Conservation (phyloP, 2,113 vertebrate species). For the Nesogale talazaci region DNA sequence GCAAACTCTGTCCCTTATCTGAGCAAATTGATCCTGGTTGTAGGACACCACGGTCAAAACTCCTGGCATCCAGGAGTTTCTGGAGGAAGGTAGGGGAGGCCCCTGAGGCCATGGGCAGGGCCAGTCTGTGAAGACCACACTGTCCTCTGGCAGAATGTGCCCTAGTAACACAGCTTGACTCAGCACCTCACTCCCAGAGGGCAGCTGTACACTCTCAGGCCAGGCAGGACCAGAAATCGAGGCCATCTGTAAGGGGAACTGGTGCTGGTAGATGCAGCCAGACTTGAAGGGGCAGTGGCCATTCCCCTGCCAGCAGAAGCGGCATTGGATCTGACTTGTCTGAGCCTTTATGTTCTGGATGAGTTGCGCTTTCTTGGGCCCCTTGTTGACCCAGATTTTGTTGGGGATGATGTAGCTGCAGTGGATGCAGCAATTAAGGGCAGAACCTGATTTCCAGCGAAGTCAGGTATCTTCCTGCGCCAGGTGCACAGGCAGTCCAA, state of each 20-base stretch:
- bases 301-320: slow-evolving; percentile 84
- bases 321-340: slow-evolving; percentile 91
- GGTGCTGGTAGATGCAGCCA: too few species aligned
- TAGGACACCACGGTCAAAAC: neutral
- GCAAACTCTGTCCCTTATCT: neutral
- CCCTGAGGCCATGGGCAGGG: slow-evolving; percentile 24
- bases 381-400: too few species aligned
- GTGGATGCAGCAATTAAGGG: slow-evolving; percentile 91
- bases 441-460: slow-evolving; percentile 88
- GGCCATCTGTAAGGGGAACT: slow-evolving; percentile 71
- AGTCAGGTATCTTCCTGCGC: slow-evolving; percentile 87
- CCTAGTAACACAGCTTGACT: neutral
- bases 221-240: neutral
- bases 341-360: slow-evolving; percentile 89
- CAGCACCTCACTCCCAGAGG: neutral
- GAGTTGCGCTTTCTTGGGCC: slow-evolving; percentile 87
- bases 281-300: too few species aligned
- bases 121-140: neutral
- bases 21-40: neutral
- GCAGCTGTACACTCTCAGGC: neutral
- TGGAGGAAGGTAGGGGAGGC: too few species aligned
- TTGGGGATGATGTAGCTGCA: slow-evolving; percentile 93
- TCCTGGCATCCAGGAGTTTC: neutral
- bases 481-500: slow-evolving; percentile 91
- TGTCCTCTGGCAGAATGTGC: neutral